phyloP scores from a whole-genome alignment of 1,140 invertebrate species.

The Apis florea region DNA sequence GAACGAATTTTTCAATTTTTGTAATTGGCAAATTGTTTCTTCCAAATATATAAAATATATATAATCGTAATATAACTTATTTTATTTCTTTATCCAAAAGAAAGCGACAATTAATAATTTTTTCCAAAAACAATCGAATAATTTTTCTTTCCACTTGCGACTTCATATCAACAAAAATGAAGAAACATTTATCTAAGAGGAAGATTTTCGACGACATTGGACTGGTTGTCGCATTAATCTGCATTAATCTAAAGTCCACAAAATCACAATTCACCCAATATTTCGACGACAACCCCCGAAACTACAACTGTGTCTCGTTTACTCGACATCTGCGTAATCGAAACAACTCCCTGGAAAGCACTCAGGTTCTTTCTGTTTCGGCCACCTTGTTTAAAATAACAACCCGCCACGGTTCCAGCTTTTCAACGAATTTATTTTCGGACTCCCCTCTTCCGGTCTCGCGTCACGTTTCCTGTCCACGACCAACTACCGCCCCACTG shows the following conservation, averaged over 20 bases:
- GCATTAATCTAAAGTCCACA: conserved; percentile 5
- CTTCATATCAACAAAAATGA: neutral
- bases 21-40: too few relatives aligned
- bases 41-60: too few relatives aligned
- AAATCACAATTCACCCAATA: conserved; percentile 21
- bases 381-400: neutral
- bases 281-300: conserved; percentile 9
- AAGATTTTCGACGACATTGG: neutral
- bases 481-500: neutral
- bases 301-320: conserved; percentile 31
- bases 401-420: neutral
- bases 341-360: conserved; percentile 21
- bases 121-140: too few relatives aligned
- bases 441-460: neutral
- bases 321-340: conserved; percentile 16
- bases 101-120: too few relatives aligned
- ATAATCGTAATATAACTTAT: too few relatives aligned
- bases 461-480: neutral
- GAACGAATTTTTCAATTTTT: too few relatives aligned
- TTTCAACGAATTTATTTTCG: neutral
- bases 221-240: neutral
- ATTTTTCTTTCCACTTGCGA: neutral
- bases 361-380: neutral
- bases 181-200: neutral
- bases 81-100: too few relatives aligned